Base-by-base conservation (phyloP, 2,888 invertebrate species). In the Melieria crassipennis region DNA sequence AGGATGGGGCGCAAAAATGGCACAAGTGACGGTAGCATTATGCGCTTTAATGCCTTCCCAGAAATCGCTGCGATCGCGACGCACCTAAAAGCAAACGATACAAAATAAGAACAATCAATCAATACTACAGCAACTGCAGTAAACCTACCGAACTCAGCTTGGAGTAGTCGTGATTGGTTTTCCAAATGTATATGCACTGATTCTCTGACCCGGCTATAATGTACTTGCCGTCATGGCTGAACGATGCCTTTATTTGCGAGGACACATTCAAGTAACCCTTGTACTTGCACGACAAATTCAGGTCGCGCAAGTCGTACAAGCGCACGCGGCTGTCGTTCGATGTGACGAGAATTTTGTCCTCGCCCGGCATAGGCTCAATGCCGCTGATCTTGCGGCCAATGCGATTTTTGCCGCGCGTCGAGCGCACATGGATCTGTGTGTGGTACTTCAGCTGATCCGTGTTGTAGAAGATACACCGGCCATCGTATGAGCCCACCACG, bases 401-500 rank as follows among this genome's bases (percentile, higher is more conserved):
- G 0, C 97, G 93, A 88, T 98, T 98, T 83, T 97, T 95, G 0
- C 98, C 98, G n/a, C 98, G 88, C 0, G 97, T 94, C 7, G 98
- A 98, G 3, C 96, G 90, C 3, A 99, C 98, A 87, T 98, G 95
- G 75, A 99, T 98, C 84, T 97, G 97, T 7, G 99, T 99, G 87
- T 97, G 97, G 87, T 99, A 99, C 83, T 98, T 99, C 4, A 99
- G 89, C 85, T 98, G 98, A 90, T 98, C 99, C 0, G 98, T 98
- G 52, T 94, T 96, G 88, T 98, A 99, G 89, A 99, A 99, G 80
- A 99, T 96, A 87, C 98, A 98, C 58, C 98, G 92, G 0, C 99
- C 99, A 87, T 99, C 98, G 88, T 98, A 99, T 0, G 98, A 97
- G 55, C 99, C 99, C 0, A 99, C 97, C 0, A 99, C 98, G 0